Evolutionary conservation across 1,140 invertebrate species (phyloP), one percentile per base, ranked within the genome.

Genomic region (Diprion similis): DNA sequence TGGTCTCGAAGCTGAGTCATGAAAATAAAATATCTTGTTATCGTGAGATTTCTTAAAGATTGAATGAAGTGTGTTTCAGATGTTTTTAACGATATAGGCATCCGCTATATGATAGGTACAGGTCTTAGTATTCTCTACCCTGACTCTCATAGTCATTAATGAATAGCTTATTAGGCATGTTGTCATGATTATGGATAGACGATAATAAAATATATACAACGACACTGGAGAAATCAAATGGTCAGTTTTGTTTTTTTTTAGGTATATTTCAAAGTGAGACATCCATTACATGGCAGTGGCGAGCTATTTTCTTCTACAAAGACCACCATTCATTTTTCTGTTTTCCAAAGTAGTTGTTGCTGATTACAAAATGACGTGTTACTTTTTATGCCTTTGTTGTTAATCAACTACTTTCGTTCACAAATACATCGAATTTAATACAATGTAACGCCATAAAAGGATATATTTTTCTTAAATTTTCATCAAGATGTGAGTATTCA

Each of bases 241-340:
- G 24, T 37, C 6, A 1, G 24, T 37, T 37, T 37, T 37, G 2
- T 37, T 37, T 37, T 37, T 37, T 37, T 37, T 37, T 37, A 37
- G 24, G n/a, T 59, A 46, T 67, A 46, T 66, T 72, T 67, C n/a
- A 66, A 72, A 72, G 65, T 67, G 24, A 64, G 66, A 64, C 64
- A 46, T 70, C 71, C 64, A 73, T 64, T 73, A 76, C 68, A 72
- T 76, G 75, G 75, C 75, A 76, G 75, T 76, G 75, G 74, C 71
- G 70, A 69, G 75, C 73, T 76, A 64, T 51, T 71, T 73, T 71
- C 71, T 68, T 59, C 51, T 59, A 59, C 51, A 59, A 59, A 59
- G 51, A 59, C 9, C 51, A 59, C 9, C n/a, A 17, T 59, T 59
- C 51, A 59, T 59, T 59, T 37, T 37, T 37, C 24, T 73, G 48